phyloP scores from a whole-genome alignment of 2,888 invertebrate genomes.

The Lasiommata megera region DNA sequence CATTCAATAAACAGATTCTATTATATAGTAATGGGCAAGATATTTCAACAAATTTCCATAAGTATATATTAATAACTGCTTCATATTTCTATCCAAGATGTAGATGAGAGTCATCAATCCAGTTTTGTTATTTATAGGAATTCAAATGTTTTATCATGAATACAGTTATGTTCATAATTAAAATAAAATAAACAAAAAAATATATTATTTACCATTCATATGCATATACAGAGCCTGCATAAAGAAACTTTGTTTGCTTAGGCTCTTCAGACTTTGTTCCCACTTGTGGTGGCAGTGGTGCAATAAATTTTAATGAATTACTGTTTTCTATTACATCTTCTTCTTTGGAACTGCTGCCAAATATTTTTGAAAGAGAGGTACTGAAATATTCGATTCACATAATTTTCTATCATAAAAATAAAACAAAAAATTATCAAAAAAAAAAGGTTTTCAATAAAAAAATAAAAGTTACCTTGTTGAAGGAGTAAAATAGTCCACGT shows the following conservation, averaged over 20 bases:
- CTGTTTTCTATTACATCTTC: slow-evolving; percentile 47
- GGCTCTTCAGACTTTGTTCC: slow-evolving; percentile 42
- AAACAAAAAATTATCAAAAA: background rate
- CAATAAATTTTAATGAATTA: slow-evolving; percentile 57
- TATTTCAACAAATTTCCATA: too few species aligned
- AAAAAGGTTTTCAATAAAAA: slow-evolving; percentile 18
- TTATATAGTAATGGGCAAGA: too few species aligned
- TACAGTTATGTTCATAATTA: too few species aligned
- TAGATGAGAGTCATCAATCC: too few species aligned
- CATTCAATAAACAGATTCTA: too few species aligned
- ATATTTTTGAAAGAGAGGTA: slow-evolving; percentile 65
- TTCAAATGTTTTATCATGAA: too few species aligned
- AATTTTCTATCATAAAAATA: background rate
- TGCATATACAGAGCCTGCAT: slow-evolving; percentile 58
- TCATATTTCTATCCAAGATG: too few species aligned
- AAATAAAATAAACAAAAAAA: background rate
- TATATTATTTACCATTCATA: slow-evolving; percentile 62
- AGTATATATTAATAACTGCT: too few species aligned
- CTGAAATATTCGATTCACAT: slow-evolving; percentile 46
- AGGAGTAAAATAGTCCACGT: slow-evolving; percentile 73
- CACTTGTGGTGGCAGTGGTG: slow-evolving; percentile 49
- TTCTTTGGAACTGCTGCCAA: slow-evolving; percentile 41
- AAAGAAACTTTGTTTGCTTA: slow-evolving; percentile 55
- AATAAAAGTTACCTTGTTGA: slow-evolving; percentile 48
- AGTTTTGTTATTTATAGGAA: too few species aligned